A percentile compares a stretch with the other conserved stretches of the same genome.
phyloP scores from a whole-genome alignment of 2,888 invertebrate species.

The Microplitis deprimator region DNA sequence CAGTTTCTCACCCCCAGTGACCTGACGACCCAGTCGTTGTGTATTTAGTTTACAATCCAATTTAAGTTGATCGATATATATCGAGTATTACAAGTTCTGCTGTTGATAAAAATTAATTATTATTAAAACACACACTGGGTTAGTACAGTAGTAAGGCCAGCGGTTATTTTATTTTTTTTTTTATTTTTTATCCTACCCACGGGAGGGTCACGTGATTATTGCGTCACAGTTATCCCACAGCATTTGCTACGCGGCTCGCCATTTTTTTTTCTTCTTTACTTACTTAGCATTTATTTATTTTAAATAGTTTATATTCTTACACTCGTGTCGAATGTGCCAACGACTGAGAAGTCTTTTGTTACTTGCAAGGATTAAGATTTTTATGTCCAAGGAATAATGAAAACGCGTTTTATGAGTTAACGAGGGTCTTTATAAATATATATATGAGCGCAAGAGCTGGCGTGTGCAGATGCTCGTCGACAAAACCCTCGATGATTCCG shows the following conservation, averaged over 20 bases:
- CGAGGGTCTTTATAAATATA: too few species aligned
- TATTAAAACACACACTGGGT: constrained; percentile 66
- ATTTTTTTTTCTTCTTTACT: constrained; percentile 33
- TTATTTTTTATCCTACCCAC: constrained; percentile 52
- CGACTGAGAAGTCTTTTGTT: neutral
- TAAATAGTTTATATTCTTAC: neutral
- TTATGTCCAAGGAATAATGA: neutral
- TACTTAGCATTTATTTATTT: neutral
- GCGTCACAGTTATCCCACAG: constrained; percentile 69
- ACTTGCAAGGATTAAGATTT: neutral
- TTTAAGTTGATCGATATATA: too few species aligned
- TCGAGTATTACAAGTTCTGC: neutral
- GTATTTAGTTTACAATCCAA: neutral
- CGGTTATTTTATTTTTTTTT: neutral
- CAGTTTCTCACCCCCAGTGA: constrained; percentile 79
- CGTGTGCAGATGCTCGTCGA: constrained; percentile 19
- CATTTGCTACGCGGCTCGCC: constrained; percentile 52
- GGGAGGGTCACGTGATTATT: constrained; percentile 69
- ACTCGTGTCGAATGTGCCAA: too few species aligned
- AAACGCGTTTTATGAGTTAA: neutral
- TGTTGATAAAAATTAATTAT: constrained; percentile 9
- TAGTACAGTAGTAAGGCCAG: constrained; percentile 49
- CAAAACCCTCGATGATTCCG: constrained; percentile 21
- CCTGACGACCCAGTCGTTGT: constrained; percentile 58
- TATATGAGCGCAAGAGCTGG: too few species aligned